A percentile compares a stretch with the other conserved stretches of the same genome.
These are phyloP conservation scores for Muscicapa adusta DNA, from an alignment of 2,113 vertebrate genomes.

Conservation along the genomic window DNA sequence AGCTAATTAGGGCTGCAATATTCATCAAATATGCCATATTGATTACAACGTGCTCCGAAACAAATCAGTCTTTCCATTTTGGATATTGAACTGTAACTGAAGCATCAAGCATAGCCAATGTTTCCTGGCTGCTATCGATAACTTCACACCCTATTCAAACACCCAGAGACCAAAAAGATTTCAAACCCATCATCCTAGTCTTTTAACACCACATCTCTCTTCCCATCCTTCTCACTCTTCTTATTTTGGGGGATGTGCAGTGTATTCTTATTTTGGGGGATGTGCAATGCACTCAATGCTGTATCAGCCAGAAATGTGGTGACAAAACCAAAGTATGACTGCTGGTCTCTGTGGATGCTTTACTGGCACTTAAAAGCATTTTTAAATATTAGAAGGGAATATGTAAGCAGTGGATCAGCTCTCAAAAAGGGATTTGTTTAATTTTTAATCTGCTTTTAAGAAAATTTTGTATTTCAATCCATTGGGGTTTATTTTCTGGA, in stretches of 20 bases:
- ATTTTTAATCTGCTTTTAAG: neutral
- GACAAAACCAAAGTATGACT: neutral
- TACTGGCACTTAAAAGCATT: neutral
- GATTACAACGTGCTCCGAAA: neutral
- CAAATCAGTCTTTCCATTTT: neutral
- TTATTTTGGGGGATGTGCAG: neutral
- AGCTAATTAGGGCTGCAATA: conserved; percentile 29
- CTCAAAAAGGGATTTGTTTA: neutral
- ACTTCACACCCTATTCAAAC: neutral
- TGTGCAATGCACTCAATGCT: neutral
- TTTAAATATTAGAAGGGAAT: neutral
- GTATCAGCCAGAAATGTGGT: neutral
- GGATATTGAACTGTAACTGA: neutral
- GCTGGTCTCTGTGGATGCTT: neutral
- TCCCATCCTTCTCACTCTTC: fast-evolving
- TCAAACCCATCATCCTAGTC: neutral
- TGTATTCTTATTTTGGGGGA: neutral
- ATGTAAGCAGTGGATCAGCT: neutral
- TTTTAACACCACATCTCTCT: neutral
- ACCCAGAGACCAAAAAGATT: neutral
- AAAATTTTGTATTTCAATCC: neutral
- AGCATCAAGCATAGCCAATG: neutral
- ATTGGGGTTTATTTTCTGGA: neutral
- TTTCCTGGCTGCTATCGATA: neutral
- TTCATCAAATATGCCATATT: neutral